Evolutionary conservation across 92 coral and sea anemone species (phyloP).

Genomic region (Hydrozoanthus gracilis): DNA sequence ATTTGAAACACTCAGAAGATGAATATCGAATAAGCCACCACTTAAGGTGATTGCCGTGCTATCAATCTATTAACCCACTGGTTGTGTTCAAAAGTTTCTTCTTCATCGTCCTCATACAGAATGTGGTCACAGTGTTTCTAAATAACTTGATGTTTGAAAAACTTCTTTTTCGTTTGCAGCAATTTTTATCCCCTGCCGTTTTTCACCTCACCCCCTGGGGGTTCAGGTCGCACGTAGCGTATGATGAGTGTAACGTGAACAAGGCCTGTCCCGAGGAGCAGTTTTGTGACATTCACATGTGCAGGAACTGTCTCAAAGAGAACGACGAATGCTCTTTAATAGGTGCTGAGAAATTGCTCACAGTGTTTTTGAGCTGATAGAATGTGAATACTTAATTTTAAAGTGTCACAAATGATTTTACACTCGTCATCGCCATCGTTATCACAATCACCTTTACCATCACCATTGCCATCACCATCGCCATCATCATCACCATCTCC

Average conservation of each 20-base stretch:
- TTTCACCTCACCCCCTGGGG: conserved; percentile 64
- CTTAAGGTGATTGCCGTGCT: no score
- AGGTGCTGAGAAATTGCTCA: conserved; percentile 50
- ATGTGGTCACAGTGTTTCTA: neutral
- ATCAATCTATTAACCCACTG: neutral
- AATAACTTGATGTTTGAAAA: neutral
- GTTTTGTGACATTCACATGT: conserved; percentile 84
- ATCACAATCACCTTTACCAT: no score
- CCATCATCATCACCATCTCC: no score
- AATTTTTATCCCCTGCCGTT: conserved; percentile 51
- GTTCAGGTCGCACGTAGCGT: conserved; percentile 47
- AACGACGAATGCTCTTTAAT: conserved; percentile 75
- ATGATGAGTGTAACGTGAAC: conserved; percentile 81
- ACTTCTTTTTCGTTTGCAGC: conserved; percentile 49
- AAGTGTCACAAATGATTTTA: no score
- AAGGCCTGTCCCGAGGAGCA: conserved; percentile 79
- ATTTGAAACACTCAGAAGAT: no score
- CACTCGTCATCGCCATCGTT: no score
- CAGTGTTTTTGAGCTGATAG: neutral
- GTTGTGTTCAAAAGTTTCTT: neutral
- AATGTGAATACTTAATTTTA: no score
- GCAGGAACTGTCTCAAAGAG: conserved; percentile 75
- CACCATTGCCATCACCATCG: no score
- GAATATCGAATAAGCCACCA: no score
- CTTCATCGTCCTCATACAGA: no score